Evolutionary conservation across 2,888 invertebrate genomes (phyloP), one percentile per base, ranked within the genome.

Genomic region (Myopa testacea): DNA sequence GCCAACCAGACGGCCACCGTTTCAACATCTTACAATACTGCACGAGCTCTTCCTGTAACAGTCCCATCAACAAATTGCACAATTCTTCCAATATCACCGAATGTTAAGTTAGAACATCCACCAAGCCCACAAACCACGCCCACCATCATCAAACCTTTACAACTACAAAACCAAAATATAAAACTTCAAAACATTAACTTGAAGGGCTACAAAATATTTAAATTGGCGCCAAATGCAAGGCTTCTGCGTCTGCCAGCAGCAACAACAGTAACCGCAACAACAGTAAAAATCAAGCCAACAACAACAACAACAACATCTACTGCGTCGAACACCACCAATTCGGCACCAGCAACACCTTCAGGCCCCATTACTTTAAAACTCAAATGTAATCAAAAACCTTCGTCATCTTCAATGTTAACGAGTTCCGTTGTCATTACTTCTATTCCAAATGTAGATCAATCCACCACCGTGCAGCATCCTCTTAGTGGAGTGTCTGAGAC

Each of bases 201-300:
- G 79, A 16, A 81, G 79, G 81, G 37, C 80, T 8, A 78, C 82
- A 19, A 85, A 82, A 52, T 71, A 26, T 52, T 67, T 37, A 72
- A 73, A 77, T 38, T 84, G 14, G 81, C 83, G 2, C 70, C 83
- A 45, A 84, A 82, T 68, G 81, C 81, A 0, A 85, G 83, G 79
- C 80, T 85, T 8, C 19, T 82, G 0, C 83, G 81, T 69, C 70
- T 84, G 38, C 76, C 79, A 34, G 26, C 79, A 0, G 50, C 3
- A 65, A 34, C 45, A n/a, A 37, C 14, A 10, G 40, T 12, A 19
- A n/a, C 58, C 14, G 12, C 19, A 34, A 52, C 26, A 16, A 16
- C 19, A 50, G 8, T 34, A 12, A n/a, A 52, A 52, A 52, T 52
- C 8, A 14, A 52, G 8, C 14, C 74, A 60, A 58, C 58, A 72